phyloP scores from a whole-genome alignment of 2,113 vertebrate genomes.

The Chroicocephalus ridibundus region DNA sequence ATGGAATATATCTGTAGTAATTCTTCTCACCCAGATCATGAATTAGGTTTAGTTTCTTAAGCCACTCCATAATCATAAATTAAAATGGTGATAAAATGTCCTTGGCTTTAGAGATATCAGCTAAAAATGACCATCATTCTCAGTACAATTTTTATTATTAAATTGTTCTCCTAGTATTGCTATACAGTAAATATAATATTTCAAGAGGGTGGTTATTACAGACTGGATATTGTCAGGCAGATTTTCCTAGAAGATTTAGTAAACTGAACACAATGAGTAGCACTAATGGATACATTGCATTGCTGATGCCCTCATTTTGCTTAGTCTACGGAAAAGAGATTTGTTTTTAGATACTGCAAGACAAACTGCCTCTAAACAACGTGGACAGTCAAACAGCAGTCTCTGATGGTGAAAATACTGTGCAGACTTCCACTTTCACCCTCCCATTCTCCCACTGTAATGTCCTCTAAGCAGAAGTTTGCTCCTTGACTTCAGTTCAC shows the following conservation, averaged over 20 bases:
- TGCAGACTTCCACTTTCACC: not conserved
- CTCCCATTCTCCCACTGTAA: not conserved
- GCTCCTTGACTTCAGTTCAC: not conserved
- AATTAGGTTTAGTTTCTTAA: constrained; percentile 31
- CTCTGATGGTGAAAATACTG: not conserved
- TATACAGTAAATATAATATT: not conserved
- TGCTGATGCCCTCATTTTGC: not conserved
- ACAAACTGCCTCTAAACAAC: not conserved
- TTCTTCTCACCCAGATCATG: not conserved
- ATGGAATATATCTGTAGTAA: constrained; percentile 18
- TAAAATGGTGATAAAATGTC: constrained; percentile 34
- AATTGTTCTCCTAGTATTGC: not conserved
- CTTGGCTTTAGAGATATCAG: not conserved
- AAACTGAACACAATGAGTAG: not conserved
- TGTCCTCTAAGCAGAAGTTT: not conserved
- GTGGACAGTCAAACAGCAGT: not conserved
- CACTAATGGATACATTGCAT: not conserved
- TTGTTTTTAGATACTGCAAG: not conserved
- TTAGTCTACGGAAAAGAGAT: not conserved
- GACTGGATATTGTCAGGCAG: not conserved
- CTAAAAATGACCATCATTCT: not conserved
- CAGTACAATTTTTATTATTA: not conserved
- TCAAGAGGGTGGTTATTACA: not conserved
- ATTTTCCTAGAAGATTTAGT: not conserved
- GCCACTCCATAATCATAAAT: constrained; percentile 23